phyloP scores from a whole-genome alignment of 2,797 vertebrate species.

The Acomys russatus region DNA sequence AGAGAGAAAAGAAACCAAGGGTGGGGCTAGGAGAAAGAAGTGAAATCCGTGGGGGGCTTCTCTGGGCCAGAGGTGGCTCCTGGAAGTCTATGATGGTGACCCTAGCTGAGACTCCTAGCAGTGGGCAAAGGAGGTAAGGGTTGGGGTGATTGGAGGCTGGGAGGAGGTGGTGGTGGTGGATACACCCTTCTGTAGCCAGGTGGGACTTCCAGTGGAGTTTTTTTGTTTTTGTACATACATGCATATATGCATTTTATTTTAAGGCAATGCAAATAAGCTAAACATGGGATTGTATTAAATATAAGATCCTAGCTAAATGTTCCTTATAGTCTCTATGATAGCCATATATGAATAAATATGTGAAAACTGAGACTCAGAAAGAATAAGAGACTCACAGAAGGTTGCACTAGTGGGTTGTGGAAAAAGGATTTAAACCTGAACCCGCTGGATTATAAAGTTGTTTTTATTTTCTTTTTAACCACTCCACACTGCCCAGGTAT shows the following conservation, averaged over 20 bases:
- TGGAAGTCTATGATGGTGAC: too few relatives aligned
- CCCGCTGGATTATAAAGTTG: background rate
- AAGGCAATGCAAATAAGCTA: background rate
- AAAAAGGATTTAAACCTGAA: conserved; percentile 22
- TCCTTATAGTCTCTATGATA: background rate
- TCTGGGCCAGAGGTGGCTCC: too few relatives aligned
- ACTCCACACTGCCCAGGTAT: background rate
- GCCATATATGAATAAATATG: background rate
- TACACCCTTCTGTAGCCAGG: too few relatives aligned
- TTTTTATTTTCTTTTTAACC: background rate
- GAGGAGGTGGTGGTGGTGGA: too few relatives aligned
- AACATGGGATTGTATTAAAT: background rate
- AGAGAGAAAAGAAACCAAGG: too few relatives aligned
- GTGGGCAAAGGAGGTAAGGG: too few relatives aligned
- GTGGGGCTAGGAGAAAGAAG: too few relatives aligned
- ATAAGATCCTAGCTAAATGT: background rate
- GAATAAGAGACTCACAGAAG: background rate
- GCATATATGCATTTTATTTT: background rate
- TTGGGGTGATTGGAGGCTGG: too few relatives aligned
- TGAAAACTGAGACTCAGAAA: conserved; percentile 15
- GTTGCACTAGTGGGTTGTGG: background rate
- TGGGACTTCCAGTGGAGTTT: too few relatives aligned
- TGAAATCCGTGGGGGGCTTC: too few relatives aligned
- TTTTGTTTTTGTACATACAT: background rate
- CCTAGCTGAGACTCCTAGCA: too few relatives aligned